Conservation (phyloP, 2,888 invertebrate genomes). For the Thymelicus sylvestris region DNA sequence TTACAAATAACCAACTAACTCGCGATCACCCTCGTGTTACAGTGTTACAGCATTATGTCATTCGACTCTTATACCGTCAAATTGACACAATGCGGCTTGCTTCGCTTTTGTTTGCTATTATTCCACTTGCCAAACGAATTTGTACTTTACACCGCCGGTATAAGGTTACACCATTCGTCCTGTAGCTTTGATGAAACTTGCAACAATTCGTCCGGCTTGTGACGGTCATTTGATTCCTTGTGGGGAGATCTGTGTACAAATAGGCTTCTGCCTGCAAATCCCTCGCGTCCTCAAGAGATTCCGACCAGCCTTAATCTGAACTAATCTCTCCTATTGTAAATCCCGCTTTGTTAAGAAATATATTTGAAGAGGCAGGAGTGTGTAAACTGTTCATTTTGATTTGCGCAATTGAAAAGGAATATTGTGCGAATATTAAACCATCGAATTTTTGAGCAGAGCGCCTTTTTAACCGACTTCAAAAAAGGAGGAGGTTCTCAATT, state of each 20-base stretch:
- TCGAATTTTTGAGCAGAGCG: too few relatives aligned
- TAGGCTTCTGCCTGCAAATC: conserved; percentile 27
- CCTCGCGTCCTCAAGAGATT: conserved; percentile 10
- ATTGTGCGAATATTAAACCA: too few relatives aligned
- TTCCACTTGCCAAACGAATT: conserved; percentile 22
- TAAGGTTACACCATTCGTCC: background rate
- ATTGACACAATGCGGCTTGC: conserved; percentile 50
- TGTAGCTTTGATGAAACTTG: background rate
- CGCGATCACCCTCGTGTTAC: conserved; percentile 49
- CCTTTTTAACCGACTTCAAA: too few relatives aligned
- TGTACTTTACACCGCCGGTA: conserved; percentile 37
- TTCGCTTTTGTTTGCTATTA: background rate
- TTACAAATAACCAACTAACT: conserved; percentile 51
- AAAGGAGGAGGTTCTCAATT: too few relatives aligned
- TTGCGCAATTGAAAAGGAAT: background rate
- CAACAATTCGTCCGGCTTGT: conserved; percentile 36
- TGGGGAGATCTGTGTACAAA: conserved; percentile 48
- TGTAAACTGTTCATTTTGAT: background rate
- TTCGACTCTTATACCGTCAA: conserved; percentile 51
- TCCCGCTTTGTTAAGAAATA: conserved; percentile 2
- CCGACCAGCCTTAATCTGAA: background rate
- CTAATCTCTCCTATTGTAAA: conserved; percentile 15
- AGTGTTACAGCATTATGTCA: conserved; percentile 51
- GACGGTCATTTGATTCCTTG: conserved; percentile 62
- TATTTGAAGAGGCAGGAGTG: background rate